Percentiles rank a stretch among this genome's conserved stretches.
Conservation (phyloP, 2,888 invertebrate genomes). For the Phalera bucephala region DNA sequence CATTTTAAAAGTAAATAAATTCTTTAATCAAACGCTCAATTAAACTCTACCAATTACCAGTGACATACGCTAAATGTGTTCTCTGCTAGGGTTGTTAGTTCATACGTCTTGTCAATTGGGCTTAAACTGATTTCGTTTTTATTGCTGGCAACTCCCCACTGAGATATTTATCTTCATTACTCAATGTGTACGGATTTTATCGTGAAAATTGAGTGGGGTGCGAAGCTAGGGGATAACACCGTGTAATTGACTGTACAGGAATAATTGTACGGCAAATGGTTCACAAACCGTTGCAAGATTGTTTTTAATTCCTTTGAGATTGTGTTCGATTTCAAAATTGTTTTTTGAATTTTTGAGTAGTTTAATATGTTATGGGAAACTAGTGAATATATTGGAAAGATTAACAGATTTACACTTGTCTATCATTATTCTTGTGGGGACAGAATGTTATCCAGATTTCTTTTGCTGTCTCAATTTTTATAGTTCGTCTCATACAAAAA, state of each 20-base stretch:
- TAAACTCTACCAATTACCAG: neutral
- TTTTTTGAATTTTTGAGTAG: neutral
- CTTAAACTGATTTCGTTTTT: conserved; percentile 78
- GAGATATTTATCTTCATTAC: conserved; percentile 80
- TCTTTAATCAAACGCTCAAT: neutral
- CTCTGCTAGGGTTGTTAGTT: conserved; percentile 38
- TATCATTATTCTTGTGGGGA: no score
- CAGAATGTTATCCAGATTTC: no score
- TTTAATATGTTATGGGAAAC: no score
- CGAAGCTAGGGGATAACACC: conserved; percentile 54
- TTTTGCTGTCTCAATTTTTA: no score
- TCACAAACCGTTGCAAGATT: conserved; percentile 45
- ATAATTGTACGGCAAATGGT: conserved; percentile 71
- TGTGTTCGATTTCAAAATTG: conserved; percentile 27
- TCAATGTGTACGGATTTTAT: conserved; percentile 71
- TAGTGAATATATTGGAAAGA: no score
- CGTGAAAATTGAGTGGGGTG: conserved; percentile 67
- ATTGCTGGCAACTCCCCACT: conserved; percentile 63
- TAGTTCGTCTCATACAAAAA: no score
- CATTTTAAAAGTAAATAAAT: no score
- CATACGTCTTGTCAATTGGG: conserved; percentile 75
- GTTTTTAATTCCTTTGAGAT: conserved; percentile 55
- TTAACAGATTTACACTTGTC: no score
- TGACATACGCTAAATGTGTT: conserved; percentile 1
- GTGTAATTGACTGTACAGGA: conserved; percentile 69